These are phyloP conservation scores for Ariolimax columbianus DNA, from an alignment of 2,888 invertebrate genomes.

Conservation along the genomic window DNA sequence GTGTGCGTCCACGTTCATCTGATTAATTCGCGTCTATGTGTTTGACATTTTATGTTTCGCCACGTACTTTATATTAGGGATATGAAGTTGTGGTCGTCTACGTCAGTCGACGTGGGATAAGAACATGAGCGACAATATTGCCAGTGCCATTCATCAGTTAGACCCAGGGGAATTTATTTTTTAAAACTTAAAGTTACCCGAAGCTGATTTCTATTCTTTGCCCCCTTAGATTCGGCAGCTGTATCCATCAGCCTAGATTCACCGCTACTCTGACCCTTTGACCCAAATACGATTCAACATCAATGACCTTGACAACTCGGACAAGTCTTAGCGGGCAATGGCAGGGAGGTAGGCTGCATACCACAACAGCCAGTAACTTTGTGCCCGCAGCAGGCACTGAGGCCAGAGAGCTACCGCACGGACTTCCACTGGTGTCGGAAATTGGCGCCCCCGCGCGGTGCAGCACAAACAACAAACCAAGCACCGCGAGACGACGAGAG, in stretches of 20 bases:
- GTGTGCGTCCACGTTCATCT: too few species aligned
- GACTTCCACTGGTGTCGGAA: constrained; percentile 1
- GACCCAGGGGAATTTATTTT: too few species aligned
- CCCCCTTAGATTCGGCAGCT: neutral
- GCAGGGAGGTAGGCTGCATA: constrained; percentile 25
- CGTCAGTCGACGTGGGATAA: too few species aligned
- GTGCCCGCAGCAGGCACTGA: constrained; percentile 25
- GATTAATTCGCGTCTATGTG: too few species aligned
- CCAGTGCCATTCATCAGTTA: too few species aligned
- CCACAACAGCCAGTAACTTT: constrained; percentile 31
- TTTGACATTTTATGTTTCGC: too few species aligned
- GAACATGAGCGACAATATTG: too few species aligned
- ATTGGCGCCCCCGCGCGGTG: neutral
- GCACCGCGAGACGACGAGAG: neutral
- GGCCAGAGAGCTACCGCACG: neutral
- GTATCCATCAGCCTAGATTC: neutral
- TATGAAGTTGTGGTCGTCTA: too few species aligned
- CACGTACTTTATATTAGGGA: too few species aligned
- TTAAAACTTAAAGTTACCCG: too few species aligned
- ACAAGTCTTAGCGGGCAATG: neutral
- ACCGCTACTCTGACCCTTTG: constrained; percentile 33
- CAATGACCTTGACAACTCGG: constrained; percentile 42
- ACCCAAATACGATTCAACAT: constrained; percentile 17
- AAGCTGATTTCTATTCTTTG: neutral
- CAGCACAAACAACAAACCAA: constrained; percentile 15